phyloP scores from a whole-genome alignment of 2,113 vertebrate genomes.

The Ailuropoda melanoleuca region DNA sequence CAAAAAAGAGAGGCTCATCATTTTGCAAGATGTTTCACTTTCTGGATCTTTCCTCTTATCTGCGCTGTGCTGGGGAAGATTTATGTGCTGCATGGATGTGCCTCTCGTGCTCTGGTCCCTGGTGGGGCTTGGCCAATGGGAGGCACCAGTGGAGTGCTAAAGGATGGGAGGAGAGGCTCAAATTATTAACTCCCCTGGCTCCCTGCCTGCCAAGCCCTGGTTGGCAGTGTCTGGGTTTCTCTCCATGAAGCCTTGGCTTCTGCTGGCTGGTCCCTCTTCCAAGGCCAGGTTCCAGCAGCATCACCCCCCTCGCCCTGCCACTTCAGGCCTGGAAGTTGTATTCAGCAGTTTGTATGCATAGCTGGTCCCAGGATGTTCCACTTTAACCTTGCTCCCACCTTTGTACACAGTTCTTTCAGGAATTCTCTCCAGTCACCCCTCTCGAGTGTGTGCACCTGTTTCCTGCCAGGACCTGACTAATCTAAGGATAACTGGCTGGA shows the following conservation, averaged over 20 bases:
- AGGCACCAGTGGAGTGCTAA: background rate
- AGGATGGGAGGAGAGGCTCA: background rate
- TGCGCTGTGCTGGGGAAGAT: background rate
- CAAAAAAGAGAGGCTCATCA: too few relatives aligned
- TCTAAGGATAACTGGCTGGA: background rate
- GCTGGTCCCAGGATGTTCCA: background rate
- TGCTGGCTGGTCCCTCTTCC: background rate
- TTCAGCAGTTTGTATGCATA: too few relatives aligned
- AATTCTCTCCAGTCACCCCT: background rate
- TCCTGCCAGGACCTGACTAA: background rate
- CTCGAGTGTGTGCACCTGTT: background rate
- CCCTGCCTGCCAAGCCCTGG: background rate
- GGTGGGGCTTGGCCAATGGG: background rate
- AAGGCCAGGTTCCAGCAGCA: background rate
- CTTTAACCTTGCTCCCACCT: background rate
- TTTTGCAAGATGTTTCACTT: background rate
- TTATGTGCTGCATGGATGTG: constrained; percentile 4
- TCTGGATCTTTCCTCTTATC: background rate
- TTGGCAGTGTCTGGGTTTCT: background rate
- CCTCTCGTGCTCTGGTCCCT: background rate
- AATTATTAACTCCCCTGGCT: too few relatives aligned
- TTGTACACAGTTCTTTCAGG: background rate
- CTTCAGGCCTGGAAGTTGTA: background rate
- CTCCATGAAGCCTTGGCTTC: background rate
- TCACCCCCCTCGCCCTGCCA: too few relatives aligned